These are phyloP conservation scores for Rhynchopsitta pachyrhyncha DNA, from an alignment of 2,113 vertebrate genomes.

Conservation along the genomic window DNA sequence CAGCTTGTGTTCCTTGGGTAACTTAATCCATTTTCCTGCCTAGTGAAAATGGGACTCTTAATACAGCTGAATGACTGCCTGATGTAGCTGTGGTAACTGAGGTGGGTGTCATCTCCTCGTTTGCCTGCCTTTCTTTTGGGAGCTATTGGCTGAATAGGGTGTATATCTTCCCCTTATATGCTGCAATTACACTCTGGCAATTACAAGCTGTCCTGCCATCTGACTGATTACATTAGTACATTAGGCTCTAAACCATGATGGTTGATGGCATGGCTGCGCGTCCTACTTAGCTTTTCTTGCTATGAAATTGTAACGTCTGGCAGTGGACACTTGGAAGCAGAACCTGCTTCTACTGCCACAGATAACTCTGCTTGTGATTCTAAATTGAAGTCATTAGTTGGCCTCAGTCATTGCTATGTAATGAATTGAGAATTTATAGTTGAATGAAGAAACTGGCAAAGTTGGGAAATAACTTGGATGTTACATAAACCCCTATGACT, in stretches of 20 bases:
- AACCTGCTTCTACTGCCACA: not conserved
- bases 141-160: not conserved
- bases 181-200: not conserved
- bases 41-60: not conserved
- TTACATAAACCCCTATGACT: not conserved
- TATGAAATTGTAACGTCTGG: not conserved
- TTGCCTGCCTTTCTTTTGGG: not conserved
- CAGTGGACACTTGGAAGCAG: not conserved
- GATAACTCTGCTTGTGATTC: not conserved
- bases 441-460: not conserved
- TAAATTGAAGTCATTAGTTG: not conserved
- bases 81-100: not conserved
- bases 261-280: not conserved
- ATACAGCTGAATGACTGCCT: not conserved
- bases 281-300: conserved; percentile 25
- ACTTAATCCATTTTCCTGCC: not conserved
- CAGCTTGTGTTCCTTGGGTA: not conserved
- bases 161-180: not conserved
- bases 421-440: not conserved
- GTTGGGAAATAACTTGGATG: not conserved
- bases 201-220: not conserved
- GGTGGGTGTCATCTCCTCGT: not conserved
- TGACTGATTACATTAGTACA: not conserved
- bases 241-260: not conserved
- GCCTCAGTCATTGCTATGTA: not conserved